Conservation (phyloP, 2,113 vertebrate species). For the Aspiorhynchus laticeps region DNA sequence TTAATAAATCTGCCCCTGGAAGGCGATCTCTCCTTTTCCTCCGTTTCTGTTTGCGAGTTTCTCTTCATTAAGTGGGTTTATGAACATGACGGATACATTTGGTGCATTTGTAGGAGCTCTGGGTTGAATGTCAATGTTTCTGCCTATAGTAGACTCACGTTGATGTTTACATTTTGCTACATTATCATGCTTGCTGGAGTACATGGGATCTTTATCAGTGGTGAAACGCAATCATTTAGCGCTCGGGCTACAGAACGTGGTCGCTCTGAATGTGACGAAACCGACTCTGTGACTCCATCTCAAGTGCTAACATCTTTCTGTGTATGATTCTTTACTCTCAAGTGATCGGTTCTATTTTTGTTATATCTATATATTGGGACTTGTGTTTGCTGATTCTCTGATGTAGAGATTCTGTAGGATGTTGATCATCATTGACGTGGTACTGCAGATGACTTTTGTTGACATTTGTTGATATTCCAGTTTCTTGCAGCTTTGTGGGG, state of each 20-base stretch:
- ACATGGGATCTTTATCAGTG: neutral
- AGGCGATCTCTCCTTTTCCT: neutral
- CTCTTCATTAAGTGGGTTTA: constrained; percentile 21
- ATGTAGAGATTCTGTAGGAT: constrained; percentile 87
- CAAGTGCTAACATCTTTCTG: constrained; percentile 83
- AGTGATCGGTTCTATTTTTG: constrained; percentile 78
- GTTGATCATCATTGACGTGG: constrained; percentile 89
- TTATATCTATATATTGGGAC: constrained; percentile 58
- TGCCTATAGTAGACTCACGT: constrained; percentile 1
- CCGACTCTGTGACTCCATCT: constrained; percentile 66
- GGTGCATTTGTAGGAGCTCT: constrained; percentile 25
- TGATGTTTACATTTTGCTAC: constrained; percentile 37
- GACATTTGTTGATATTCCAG: constrained; percentile 80
- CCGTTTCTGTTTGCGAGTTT: constrained; percentile 5
- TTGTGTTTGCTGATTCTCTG: constrained; percentile 64
- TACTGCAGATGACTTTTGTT: constrained; percentile 82
- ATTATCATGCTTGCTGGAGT: constrained; percentile 2
- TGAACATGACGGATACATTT: constrained; percentile 14
- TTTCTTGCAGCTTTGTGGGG: constrained; percentile 84
- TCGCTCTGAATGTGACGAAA: neutral
- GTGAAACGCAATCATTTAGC: neutral
- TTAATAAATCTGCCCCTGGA: constrained; percentile 20
- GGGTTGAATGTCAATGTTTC: constrained; percentile 24
- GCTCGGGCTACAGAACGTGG: neutral
- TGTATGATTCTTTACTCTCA: constrained; percentile 69